Base-by-base conservation (phyloP, 2,888 invertebrate genomes). In the Masnerella sp. region DNA sequence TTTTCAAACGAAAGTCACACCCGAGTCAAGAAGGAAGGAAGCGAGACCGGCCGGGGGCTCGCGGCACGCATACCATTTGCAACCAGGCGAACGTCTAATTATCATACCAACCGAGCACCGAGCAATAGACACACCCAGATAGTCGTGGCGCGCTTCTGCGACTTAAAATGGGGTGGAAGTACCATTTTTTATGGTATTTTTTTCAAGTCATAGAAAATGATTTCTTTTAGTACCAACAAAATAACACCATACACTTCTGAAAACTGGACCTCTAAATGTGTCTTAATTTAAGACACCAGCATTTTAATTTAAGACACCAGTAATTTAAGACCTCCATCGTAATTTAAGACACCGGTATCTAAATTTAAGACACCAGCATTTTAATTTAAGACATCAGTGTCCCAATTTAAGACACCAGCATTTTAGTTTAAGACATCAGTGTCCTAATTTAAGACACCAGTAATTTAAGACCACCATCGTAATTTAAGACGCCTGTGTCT, bases 41-140 rank as follows among this genome's bases (percentile, higher is more conserved):
- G 74, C 52, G 32, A 52, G 47, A 12, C 20, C 25, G 38, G 38
- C 42, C 11, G 5, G n/a, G 59, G 54, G 52, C 42, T 47, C 61
- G 70, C 62, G 43, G n/a, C 49, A 54, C 71, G 71, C 68, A 70
- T 49, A 43, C 61, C 58, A 51, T 68, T 62, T 58, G 58, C 62
- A 45, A 52, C 42, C 34, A 70, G 75, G 77, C 72, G 65, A 77
- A 70, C 75, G 77, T 75, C 77, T 75, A 77, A 77, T 77, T 77
- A 75, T 75, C 77, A 75, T 77, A 77, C 74, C 69, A 73, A 68
- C 73, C 65, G 69, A 71, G 64, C 65, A 68, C 73, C 65, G 69
- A 71, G 64, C 65, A 12, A 65, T 62, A 58, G 75, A 69, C 75
- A 77, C 77, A 77, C 75, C 77, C 77, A 71, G 59, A 51, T 47